Evolutionary conservation across 2,888 invertebrate species (phyloP), one percentile per base, ranked within the genome.

Genomic region (Cantharis nigra): DNA sequence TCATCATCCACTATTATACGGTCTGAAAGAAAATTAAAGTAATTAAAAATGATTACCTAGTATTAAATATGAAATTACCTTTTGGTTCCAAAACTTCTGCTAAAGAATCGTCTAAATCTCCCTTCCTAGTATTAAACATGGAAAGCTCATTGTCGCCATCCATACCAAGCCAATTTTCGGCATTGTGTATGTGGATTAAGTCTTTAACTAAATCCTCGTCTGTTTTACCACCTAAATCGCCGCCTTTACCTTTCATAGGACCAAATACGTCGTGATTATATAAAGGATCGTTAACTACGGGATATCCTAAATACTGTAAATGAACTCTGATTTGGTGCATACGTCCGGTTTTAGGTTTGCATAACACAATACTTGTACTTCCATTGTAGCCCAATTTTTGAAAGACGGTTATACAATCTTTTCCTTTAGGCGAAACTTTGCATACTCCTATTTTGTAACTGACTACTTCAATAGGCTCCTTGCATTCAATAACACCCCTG

Each of bases 301-400:
- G 99, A 89, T 95, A 97, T 64, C 99, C 99, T 85, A 99, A 91
- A 89, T 96, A 99, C 89, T 99, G 99, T 80, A 99, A 92, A 89
- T 99, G 99, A 30, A 99, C 98, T 81, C 99, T 92, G 83, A 99
- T 99, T 90, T 99, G 99, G 89, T 99, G 99, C 94, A 99, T 99
- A 80, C 99, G 91, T 2, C 99, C 99, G 0, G 99, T 99, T 86
- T 95, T 94, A 0, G 99, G 99, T 86, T 94, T 94, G 90, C 98
- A 98, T 49, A 96, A 91, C 9, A 99, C 98, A 28, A 98, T 96
- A 86, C 98, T 98, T 0, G 97, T 95, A 85, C 93, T 94, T 3
- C 94, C 94, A 89, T 98, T 97, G 90, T 91, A 97, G 30, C 96
- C 96, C 72, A 99, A 89, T 85, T 96, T 93, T 88, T 96, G 94